These are phyloP conservation scores for Cuniculus paca DNA, from an alignment of 2,797 vertebrate species.

Conservation along the genomic window DNA sequence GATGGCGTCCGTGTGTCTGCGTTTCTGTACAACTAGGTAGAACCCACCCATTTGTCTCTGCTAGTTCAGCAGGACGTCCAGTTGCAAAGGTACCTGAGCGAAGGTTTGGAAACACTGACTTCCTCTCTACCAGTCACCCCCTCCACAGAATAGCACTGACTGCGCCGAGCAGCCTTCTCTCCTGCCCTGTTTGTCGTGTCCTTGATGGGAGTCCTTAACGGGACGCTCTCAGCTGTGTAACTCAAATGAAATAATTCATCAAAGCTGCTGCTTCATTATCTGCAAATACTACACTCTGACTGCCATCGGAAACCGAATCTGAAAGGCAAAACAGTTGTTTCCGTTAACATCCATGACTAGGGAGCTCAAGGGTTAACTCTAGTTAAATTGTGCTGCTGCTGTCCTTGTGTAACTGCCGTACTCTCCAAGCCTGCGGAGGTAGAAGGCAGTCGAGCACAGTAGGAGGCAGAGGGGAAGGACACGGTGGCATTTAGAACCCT, in stretches of 20 bases:
- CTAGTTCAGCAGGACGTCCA: neutral
- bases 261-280: neutral
- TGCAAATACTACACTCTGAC: neutral
- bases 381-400: neutral
- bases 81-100: neutral
- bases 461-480: neutral
- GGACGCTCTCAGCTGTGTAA: neutral
- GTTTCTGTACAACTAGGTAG: neutral
- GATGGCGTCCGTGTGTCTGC: neutral
- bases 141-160: neutral
- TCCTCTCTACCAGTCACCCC: neutral
- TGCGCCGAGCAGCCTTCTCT: neutral
- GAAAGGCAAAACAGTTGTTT: neutral
- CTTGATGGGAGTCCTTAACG: neutral
- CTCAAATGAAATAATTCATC: neutral
- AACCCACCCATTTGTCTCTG: neutral
- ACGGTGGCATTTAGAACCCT: conserved; percentile 27
- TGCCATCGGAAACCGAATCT: neutral
- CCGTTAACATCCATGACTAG: neutral
- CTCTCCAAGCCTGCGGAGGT: neutral
- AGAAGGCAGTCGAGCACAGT: neutral
- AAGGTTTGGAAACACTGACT: conserved; percentile 36
- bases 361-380: neutral
- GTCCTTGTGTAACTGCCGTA: neutral
- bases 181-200: neutral